Base-by-base conservation (phyloP, 2,113 vertebrate species). In the Silurus glanis region DNA sequence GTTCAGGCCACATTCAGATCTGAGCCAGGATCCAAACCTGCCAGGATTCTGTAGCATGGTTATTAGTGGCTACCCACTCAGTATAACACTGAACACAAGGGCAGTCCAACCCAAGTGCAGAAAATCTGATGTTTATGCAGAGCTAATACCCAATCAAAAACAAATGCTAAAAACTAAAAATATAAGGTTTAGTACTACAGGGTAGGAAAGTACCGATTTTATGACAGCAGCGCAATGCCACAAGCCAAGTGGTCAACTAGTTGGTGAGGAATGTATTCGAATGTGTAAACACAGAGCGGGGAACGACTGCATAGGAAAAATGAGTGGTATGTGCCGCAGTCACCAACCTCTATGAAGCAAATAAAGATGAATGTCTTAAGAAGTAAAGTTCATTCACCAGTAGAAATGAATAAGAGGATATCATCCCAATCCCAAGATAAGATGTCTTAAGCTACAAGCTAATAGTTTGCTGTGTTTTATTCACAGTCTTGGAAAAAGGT, bases 21-120 rank as follows among this genome's bases (percentile, higher is more conserved):
- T 23, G 45, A 75, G 47, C 47, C 72, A 49, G 47, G 71, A 74
- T 51, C 71, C 71, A 74, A 74, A 74, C 51, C 19, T 74, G 47
- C 74, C 51, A 55, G 74, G 51, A 76, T 76, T 14, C 49, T 76
- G 51, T 55, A 55, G 51, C 74, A 55, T 76, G 51, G 74, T 76
- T 76, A 76, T 76, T 76, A 76, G 74, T 76, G 51, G 74, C 74
- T 76, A 76, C 51, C 51, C 74, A 55, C 51, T 55, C 74, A 76
- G 23, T 16, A 55, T 25, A 76, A 25, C 49, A 55, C 8, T 21
- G 51, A 55, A 55, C 51, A 76, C 25, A 23, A 25, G 12, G 23
- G 51, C 74, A 76, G 5, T 55, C 13, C 51, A 76, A 55, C 9
- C 23, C 23, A 25, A 13, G 13, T 13, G 10, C 55, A 25, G 51